Evolutionary conservation across 2,888 invertebrate species (phyloP), one percentile per base, ranked within the genome.

Genomic region (Hemithea aestivaria): DNA sequence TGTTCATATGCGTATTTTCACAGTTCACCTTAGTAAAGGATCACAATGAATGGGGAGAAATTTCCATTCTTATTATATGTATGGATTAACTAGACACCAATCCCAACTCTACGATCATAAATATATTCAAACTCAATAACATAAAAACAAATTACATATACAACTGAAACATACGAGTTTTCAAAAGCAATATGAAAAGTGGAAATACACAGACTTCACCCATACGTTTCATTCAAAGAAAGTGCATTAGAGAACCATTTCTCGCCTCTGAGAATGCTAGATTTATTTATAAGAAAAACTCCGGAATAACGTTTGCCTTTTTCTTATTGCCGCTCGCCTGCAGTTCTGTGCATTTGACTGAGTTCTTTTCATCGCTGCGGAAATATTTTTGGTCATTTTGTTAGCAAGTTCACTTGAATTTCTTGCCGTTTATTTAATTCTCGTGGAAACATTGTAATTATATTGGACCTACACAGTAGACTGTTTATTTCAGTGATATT

Each of bases 201-300:
- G n/a, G n/a, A n/a, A n/a, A 16, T 16, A 16, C 16, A 16, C 16
- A 16, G 16, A 16, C 16, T 16, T 22, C 22, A 22, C 7, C n/a
- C 7, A 7, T 22, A 22, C 22, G n/a, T 7, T 31, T 23, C 11
- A 22, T 29, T 22, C 2, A 30, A 10, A 21, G 3, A 11, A 20
- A 7, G 28, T 23, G 22, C 20, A n/a, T 26, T 9, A 12, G 7
- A 10, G 0, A 7, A 12, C 1, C 54, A 57, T 66, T 64, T 52
- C 58, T 48, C 42, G 42, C 52, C 33, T 30, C 20, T 26, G 53
- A 53, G 65, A 64, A 63, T 65, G 56, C 58, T 51, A 54, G 56
- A 62, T 67, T 65, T 62, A 65, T 64, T 61, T 59, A 55, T 43
- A 58, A 58, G 59, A 56, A 68, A 69, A 62, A 49, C 54, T 59